Evolutionary conservation across 2,888 invertebrate species (phyloP), one percentile per base, ranked within the genome.

Genomic region (Monoplex corrugatus): DNA sequence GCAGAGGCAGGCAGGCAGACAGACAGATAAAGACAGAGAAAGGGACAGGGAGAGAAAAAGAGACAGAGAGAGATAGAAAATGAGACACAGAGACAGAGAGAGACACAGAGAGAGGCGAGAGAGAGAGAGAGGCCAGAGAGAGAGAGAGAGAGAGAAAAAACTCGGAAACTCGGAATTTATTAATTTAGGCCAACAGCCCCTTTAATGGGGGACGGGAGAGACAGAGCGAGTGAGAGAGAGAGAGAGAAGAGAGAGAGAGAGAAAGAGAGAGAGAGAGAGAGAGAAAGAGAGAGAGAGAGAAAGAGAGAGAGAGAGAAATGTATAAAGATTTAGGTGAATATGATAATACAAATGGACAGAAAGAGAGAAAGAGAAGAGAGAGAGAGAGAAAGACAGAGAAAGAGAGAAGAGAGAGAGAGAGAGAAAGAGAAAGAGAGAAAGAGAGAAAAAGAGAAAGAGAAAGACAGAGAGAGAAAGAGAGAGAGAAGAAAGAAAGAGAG

Each of bases 361-460:
- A 16, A 13, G 50, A 16, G 50, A 16, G 8, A 16, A 16, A 16
- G 50, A 50, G 10, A 50, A 16, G 50, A 8, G 16, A 8, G 16
- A 50, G 16, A 50, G 8, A 50, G 10, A 50, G 10, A 50, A 13
- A 50, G 16, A 50, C 16, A 13, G 50, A n/a, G n/a, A n/a, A 50
- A 16, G 50, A 50, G 28, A 23, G 10, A 10, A 68, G 68, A 68
- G n/a, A 68, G 68, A 68, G 68, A 68, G n/a, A 68, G 68, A 68
- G 68, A n/a, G 68, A n/a, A 32, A 68, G 68, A 68, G 68, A 68
- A n/a, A n/a, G n/a, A n/a, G 68, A n/a, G 68, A 68, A 32, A 68
- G 68, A 68, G 68, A 68, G 68, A 68, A 28, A 68, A 32, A 68
- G 68, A 68, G 68, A 68, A 32, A n/a, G 68, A n/a, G 63, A 63